Base-by-base conservation (phyloP, 2,888 invertebrate genomes). In the Dichetophora obliterata region DNA sequence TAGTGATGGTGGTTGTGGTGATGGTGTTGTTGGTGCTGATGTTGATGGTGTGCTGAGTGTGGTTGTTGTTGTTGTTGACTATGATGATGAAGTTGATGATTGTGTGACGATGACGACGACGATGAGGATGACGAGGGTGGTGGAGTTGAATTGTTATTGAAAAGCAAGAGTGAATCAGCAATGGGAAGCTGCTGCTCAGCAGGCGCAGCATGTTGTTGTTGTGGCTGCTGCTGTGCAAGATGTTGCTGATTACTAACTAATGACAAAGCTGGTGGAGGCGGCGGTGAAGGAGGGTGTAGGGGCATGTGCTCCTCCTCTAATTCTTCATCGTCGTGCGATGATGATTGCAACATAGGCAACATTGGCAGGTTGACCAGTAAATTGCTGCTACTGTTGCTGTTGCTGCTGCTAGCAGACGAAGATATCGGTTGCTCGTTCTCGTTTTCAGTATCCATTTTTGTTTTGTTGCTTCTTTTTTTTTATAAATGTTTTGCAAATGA, bases 371-470 rank as follows among this genome's bases (percentile, higher is more conserved):
- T 81, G 57, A 81, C 80, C 50, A 83, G 80, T 65, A 83, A 77
- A 81, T 83, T 82, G 76, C 81, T 83, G 79, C 80, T 83, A 76
- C 82, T 85, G 80, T 83, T 86, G 75, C 81, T 83, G 75, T 81
- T 82, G 78, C 84, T 85, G 83, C 84, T 85, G 83, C 83, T 87
- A 48, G 83, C 82, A 79, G 82, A 82, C 76, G 85, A 84, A 70
- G 79, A 82, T 75, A 78, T 80, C n/a, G 80, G 78, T 79, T 83
- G 84, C 78, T 84, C 85, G 79, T 80, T 83, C 79, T 85, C 85
- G 81, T 83, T 85, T 81, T 85, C 84, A 75, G 81, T 76, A 78
- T 83, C 81, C 82, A 83, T 82, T 61, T 78, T 78, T 59, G 16
- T n/a, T 16, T 16, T 27, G 24, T 24, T 19, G n/a, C 27, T 59